A percentile compares a stretch with the other conserved stretches of the same genome.
Conservation (phyloP, 1,140 invertebrate species). For the Atta colombica region DNA sequence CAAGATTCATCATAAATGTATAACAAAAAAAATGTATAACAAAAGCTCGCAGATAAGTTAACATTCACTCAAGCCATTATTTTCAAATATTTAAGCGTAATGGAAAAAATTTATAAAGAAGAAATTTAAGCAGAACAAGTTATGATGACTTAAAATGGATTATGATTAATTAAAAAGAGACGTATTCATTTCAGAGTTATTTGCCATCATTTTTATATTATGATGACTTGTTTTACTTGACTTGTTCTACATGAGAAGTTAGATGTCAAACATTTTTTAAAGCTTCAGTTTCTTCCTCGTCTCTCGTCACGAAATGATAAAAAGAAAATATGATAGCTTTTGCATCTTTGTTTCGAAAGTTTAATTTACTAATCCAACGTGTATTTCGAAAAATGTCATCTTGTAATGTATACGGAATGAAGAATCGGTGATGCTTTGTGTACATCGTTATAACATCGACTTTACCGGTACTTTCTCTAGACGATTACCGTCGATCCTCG, state of each 20-base stretch:
- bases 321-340: background rate
- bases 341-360: background rate
- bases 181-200: too few species aligned
- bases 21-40: background rate
- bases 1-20: background rate
- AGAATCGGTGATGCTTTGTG: slow-evolving; percentile 47
- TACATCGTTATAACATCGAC: slow-evolving; percentile 46
- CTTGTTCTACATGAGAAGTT: background rate
- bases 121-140: background rate
- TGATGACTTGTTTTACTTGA: too few species aligned
- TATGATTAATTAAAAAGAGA: too few species aligned
- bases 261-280: background rate
- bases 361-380: background rate
- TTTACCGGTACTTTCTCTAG: slow-evolving; percentile 79
- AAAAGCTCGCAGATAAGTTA: background rate
- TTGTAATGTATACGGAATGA: slow-evolving; percentile 3
- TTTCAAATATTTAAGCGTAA: background rate
- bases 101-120: background rate
- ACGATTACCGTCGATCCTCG: slow-evolving; percentile 78
- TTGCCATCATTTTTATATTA: too few species aligned
- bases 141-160: too few species aligned
- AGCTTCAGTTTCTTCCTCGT: background rate
- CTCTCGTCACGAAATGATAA: background rate
- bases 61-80: background rate
- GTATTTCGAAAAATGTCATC: background rate